Evolutionary conservation across 2,797 vertebrate genomes (phyloP), one percentile per base, ranked within the genome.

Genomic region (Lophius americanus): DNA sequence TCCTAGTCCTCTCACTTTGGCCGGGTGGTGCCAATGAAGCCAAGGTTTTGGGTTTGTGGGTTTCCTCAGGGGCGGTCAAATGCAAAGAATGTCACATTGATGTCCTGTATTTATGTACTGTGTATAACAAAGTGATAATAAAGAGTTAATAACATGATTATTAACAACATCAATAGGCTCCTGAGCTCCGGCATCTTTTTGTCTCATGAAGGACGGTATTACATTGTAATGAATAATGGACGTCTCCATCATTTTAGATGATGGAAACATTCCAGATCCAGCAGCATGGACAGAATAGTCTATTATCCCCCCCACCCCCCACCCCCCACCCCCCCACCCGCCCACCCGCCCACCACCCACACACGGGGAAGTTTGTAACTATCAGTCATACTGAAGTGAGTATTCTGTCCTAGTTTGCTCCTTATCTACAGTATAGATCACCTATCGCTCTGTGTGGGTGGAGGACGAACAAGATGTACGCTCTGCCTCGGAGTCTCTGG

Each of bases 361-460:
- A 32, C 36, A 33, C 2, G 57, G 48, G 13, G 33, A 43, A 12
- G 48, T 68, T 38, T 76, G 56, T 71, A 43, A 61, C 41, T 51
- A 49, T 72, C 49, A 35, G 48, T 68, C 48, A 65, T 50, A 42
- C 58, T 67, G 48, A 66, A 79, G 71, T 68, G 41, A 53, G 63
- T 64, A 60, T 73, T 75, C 51, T 64, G 35, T 73, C 59, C 43
- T 43, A 64, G 56, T 39, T 36, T 61, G 61, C 53, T 64, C 60
- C 62, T 48, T 62, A 44, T 67, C 75, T 76, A 55, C 59, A 57
- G 66, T 81, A 76, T 73, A 71, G 79, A 85, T 79, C 75, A 64
- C 77, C 73, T 81, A 43, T 85, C 59, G 59, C 68, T 69, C 62
- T 61, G 77, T 61, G 85, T 85, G 74, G 85, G 86, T 48, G 70